These are phyloP conservation scores for Tupaia tana DNA, from an alignment of 2,113 vertebrate species.

Conservation along the genomic window DNA sequence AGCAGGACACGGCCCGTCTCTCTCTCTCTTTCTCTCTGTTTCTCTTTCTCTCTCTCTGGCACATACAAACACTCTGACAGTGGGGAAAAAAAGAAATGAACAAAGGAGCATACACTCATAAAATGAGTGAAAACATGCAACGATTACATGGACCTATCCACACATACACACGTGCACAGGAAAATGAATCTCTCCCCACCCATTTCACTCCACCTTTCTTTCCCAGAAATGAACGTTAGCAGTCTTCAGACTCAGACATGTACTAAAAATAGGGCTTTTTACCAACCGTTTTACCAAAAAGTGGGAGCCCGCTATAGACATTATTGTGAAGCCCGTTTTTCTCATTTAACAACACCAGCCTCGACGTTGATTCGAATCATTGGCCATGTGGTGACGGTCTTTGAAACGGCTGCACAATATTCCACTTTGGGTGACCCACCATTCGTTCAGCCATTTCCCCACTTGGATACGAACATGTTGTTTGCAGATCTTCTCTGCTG, in stretches of 20 bases:
- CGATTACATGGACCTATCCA: too few relatives aligned
- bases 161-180: accelerated
- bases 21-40: too few relatives aligned
- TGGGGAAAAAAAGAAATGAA: neutral
- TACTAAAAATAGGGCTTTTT: neutral
- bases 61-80: too few relatives aligned
- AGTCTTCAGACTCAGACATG: neutral
- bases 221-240: neutral
- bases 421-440: neutral
- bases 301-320: neutral
- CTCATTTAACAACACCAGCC: neutral
- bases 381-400: neutral
- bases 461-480: neutral
- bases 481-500: neutral
- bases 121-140: neutral
- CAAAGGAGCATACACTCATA: neutral
- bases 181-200: neutral
- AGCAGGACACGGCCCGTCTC: too few relatives aligned
- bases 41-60: too few relatives aligned
- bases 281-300: neutral
- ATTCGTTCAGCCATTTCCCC: neutral
- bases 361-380: neutral
- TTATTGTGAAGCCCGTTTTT: neutral
- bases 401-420: neutral
- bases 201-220: neutral